Conservation (phyloP, 2,888 invertebrate genomes). For the Caenorhabditis sp. region DNA sequence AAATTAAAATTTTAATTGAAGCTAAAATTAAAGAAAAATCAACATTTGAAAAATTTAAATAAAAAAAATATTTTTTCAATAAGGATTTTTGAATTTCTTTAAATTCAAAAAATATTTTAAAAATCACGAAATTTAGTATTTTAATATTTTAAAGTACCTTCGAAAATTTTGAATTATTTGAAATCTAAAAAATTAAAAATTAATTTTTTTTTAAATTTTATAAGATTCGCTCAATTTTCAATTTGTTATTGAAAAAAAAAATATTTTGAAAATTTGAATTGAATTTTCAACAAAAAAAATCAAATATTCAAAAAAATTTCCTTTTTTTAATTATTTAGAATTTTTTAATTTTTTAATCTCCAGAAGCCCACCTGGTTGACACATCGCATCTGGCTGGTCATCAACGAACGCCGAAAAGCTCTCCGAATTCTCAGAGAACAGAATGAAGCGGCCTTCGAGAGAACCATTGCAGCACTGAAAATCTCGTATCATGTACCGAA, state of each 20-base stretch:
- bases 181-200: not conserved
- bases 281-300: no score
- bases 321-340: no score
- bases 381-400: constrained; percentile 75
- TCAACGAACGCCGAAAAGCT: constrained; percentile 77
- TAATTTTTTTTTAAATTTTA: not conserved
- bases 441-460: constrained; percentile 72
- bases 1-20: no score
- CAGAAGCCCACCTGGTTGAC: constrained; percentile 79
- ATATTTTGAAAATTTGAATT: not conserved
- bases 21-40: no score
- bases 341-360: no score
- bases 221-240: no score
- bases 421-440: constrained; percentile 73
- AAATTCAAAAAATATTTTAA: not conserved
- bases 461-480: constrained; percentile 73
- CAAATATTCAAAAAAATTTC: no score
- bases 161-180: not conserved
- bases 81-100: no score
- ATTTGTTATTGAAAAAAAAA: no score
- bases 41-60: no score
- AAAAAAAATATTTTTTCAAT: no score
- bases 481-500: constrained; percentile 81
- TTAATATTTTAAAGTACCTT: not conserved
- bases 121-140: not conserved